These are phyloP conservation scores for Drosophila borborema DNA, from an alignment of 2,888 invertebrate genomes.

Conservation along the genomic window DNA sequence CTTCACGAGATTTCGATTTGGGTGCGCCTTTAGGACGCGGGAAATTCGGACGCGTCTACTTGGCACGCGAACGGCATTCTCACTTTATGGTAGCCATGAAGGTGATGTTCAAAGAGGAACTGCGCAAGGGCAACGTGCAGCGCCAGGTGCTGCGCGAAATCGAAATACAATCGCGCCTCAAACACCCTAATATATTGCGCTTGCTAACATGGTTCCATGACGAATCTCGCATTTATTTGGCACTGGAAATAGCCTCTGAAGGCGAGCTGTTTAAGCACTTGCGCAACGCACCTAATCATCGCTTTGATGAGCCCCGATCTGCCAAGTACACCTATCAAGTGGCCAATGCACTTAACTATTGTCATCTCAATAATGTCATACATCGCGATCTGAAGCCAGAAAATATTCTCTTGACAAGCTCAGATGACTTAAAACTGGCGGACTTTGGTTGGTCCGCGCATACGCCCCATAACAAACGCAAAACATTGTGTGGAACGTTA, in stretches of 20 bases:
- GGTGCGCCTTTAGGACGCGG: constrained; percentile 95
- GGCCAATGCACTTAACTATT: constrained; percentile 94
- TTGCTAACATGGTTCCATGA: constrained; percentile 96
- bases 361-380: constrained; percentile 94
- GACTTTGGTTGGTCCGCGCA: constrained; percentile 99
- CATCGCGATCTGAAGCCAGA: constrained; percentile 98
- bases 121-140: constrained; percentile 90
- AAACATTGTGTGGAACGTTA: constrained; percentile 97
- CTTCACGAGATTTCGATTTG: constrained; percentile 93
- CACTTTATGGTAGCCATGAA: constrained; percentile 92
- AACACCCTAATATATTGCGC: constrained; percentile 94
- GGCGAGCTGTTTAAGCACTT: constrained; percentile 94
- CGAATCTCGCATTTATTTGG: constrained; percentile 92
- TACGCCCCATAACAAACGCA: constrained; percentile 92
- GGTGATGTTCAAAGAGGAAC: constrained; percentile 93
- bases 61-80: constrained; percentile 93
- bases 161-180: constrained; percentile 94
- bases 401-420: constrained; percentile 91
- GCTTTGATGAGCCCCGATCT: constrained; percentile 89
- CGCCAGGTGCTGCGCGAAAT: constrained; percentile 95
- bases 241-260: constrained; percentile 94
- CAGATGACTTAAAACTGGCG: constrained; percentile 93
- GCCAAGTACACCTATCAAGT: constrained; percentile 95
- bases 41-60: constrained; percentile 96
- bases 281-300: constrained; percentile 87